phyloP scores from a whole-genome alignment of 2,113 vertebrate species.

The Phalacrocorax pelagicus region DNA sequence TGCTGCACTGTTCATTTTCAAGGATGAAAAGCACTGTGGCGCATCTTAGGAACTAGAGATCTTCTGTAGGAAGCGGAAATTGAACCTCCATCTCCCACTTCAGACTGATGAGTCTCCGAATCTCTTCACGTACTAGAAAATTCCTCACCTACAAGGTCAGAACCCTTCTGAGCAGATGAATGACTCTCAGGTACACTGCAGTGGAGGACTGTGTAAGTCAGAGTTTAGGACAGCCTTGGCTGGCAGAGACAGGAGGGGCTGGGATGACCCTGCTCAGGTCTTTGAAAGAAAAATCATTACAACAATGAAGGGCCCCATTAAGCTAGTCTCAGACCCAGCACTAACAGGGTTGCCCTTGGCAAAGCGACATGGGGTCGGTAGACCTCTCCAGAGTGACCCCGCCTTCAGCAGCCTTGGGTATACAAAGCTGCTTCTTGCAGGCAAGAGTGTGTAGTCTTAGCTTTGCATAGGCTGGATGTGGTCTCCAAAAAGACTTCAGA shows the following conservation, averaged over 20 bases:
- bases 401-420: not conserved
- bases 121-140: not conserved
- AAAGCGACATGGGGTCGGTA: not conserved
- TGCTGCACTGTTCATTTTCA: not conserved
- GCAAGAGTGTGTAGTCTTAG: no score
- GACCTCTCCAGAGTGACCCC: not conserved
- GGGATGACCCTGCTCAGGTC: not conserved
- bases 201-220: no score
- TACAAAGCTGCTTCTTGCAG: not conserved
- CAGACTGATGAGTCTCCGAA: not conserved
- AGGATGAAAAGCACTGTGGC: not conserved
- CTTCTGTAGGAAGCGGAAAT: not conserved
- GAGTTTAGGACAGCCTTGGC: no score
- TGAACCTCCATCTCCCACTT: not conserved
- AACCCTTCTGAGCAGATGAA: not conserved
- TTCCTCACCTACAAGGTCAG: not conserved
- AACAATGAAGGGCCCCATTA: not conserved
- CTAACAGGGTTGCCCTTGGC: not conserved
- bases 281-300: not conserved
- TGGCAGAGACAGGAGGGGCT: not conserved
- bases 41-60: not conserved
- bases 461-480: no score
- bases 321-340: not conserved
- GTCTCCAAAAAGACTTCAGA: not conserved
- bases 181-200: fast-evolving